Evolutionary conservation across 2,797 vertebrate species (phyloP), one percentile per base, ranked within the genome.

Genomic region (Meriones psammophilus): DNA sequence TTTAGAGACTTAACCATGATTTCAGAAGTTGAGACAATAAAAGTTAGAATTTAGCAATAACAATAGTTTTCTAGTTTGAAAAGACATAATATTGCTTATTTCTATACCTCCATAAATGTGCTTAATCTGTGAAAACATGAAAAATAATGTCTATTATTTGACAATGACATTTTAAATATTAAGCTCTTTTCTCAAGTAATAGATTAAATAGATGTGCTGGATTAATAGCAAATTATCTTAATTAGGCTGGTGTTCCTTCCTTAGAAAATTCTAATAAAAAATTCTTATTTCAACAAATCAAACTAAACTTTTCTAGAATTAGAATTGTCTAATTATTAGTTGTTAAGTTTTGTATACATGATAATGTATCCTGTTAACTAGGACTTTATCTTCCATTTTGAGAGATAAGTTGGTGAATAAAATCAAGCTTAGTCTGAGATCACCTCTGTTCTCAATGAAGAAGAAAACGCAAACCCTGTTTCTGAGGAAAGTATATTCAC

Each of bases 1-100:
- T 85, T 90, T 96, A 93, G 28, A 94, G 94, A 8, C 30, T 77
- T 88, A 96, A 91, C 42, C 36, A 86, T 85, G n/a, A 84, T 62
- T 84, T 93, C 78, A 89, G 79, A 86, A 89, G 39, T 39, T 91
- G 7, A 74, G 36, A 30, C 50, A 84, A 42, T 87, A 74, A 88
- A 66, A 22, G 9, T 26, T 15, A 2, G 10, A 80, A 80, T 87
- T n/a, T 94, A 30, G 50, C 14, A 85, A 58, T 94, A 94, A 39
- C 3, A 93, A 30, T 88, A 85, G 10, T 17, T 94, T 97, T 96
- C 54, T 42, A 42, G 42, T 79, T 92, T 93, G 66, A 94, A 90
- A 56, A 91, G 26, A 60, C 3, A 78, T 54, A 73, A 15, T 28
- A 12, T 58, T 15, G 33, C 8, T 22, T 87, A 36, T 39, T 56